Conservation (phyloP, 2,888 invertebrate species). For the Yponomeuta evonymella region DNA sequence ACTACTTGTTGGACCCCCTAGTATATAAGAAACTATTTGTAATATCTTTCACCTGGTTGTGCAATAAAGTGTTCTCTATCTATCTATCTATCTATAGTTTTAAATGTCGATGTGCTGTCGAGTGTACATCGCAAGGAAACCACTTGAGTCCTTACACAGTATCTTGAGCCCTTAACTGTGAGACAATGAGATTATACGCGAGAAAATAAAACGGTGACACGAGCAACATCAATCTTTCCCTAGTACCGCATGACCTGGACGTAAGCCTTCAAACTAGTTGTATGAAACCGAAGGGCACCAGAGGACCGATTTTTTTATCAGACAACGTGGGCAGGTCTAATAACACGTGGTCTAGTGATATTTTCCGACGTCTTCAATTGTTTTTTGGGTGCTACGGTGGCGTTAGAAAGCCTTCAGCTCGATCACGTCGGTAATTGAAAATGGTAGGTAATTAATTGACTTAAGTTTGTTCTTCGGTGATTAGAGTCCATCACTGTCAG, state of each 20-base stretch:
- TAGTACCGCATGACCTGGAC: background rate
- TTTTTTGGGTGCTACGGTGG: too few species aligned
- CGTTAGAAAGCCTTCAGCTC: too few species aligned
- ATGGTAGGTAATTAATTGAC: too few species aligned
- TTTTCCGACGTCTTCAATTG: too few species aligned
- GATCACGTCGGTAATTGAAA: too few species aligned
- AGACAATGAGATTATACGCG: conserved; percentile 72
- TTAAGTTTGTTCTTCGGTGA: too few species aligned
- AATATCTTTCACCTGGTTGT: too few species aligned
- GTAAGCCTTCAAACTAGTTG: background rate
- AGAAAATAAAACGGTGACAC: conserved; percentile 67
- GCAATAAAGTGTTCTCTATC: too few species aligned
- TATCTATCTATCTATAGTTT: background rate
- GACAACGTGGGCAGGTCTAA: conserved; percentile 37
- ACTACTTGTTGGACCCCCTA: too few species aligned
- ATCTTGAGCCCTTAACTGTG: conserved; percentile 67
- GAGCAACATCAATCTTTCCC: conserved; percentile 63
- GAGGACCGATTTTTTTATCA: conserved; percentile 12
- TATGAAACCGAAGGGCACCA: background rate
- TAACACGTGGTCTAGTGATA: conserved; percentile 24
- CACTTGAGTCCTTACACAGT: background rate
- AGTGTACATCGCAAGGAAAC: background rate
- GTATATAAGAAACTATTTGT: too few species aligned
- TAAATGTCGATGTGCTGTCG: background rate
- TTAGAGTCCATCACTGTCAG: too few species aligned